Base-by-base conservation (phyloP, 2,888 invertebrate species). In the Eubasilissa splendida region DNA sequence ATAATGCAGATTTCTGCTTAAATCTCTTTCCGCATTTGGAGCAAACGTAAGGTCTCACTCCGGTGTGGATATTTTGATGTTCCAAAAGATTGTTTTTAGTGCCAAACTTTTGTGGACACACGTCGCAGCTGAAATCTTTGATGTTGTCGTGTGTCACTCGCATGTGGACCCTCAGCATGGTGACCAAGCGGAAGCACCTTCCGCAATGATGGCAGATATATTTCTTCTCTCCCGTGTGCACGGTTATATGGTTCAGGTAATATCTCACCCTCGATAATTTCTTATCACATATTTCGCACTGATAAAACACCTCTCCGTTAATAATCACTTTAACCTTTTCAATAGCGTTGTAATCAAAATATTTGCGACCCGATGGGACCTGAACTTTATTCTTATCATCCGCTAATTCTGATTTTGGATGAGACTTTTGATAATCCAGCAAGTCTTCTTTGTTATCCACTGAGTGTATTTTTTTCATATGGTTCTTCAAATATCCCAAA, bases 141-240 rank as follows among this genome's bases (percentile, higher is more conserved):
- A 91, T 89, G n/a, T 89, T 87, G 63, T 89, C 88, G 84, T 91
- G 91, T 0, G 91, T 91, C 81, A 90, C 90, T 68, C 88, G 87
- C 10, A 92, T 83, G 84, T 92, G 91, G 42, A 90, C 86, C 0
- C 89, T 87, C 14, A 91, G 85, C n/a, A 91, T 91, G 84, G 91
- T 90, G 10, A 89, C 89, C 1, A 91, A 89, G 14, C 91, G 86
- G 84, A 91, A 91, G 78, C 89, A 89, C 84, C 91, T 91, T 1
- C 91, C 91, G 84, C 91, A 91, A 10, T 90, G 83, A 82, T 91
- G 90, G 83, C 91, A 91, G 1, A 89, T 88, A 82, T 88, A 91
- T 0, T 90, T 89, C n/a, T 90, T 87, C 84, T 91, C 91, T 0
- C 91, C 91, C 4, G 90, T 90, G 83, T 91, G 91, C 68, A 91